Percentiles rank a stretch among this genome's conserved stretches.
Conservation (phyloP, 2,113 vertebrate species). For the Gallinago media region DNA sequence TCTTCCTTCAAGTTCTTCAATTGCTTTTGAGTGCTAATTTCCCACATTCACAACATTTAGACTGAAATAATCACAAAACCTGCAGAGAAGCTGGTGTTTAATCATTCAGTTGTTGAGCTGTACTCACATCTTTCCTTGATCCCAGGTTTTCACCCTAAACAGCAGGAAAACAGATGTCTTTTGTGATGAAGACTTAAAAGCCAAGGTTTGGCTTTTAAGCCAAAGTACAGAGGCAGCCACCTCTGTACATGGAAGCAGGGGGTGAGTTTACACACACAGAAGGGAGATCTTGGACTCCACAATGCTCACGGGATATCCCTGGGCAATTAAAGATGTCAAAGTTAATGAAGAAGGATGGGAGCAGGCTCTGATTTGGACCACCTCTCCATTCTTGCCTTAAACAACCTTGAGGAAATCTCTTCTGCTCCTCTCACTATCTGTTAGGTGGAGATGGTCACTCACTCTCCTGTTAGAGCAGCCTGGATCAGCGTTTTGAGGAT, state of each 20-base stretch:
- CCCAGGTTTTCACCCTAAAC: not conserved
- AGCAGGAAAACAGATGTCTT: not conserved
- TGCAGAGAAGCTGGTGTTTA: not conserved
- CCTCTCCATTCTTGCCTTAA: not conserved
- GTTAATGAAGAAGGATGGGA: not conserved
- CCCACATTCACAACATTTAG: not conserved
- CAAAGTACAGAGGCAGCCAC: no score
- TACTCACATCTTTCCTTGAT: not conserved
- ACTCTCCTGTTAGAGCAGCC: not conserved
- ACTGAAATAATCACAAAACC: not conserved
- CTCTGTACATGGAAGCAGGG: rapidly evolving
- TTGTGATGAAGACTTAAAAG: not conserved
- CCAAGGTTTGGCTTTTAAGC: not conserved
- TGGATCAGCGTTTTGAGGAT: not conserved
- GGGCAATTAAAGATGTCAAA: not conserved
- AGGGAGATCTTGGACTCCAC: not conserved
- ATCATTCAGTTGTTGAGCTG: not conserved
- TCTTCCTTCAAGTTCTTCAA: not conserved
- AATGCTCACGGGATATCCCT: not conserved
- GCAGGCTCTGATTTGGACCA: not conserved
- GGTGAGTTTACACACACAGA: not conserved
- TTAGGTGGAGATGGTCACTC: not conserved
- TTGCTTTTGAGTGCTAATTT: conserved; percentile 1
- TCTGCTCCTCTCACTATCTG: not conserved
- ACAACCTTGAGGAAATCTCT: not conserved